Base-by-base conservation (phyloP, 2,113 vertebrate genomes). In the Ammodytes marinus region DNA sequence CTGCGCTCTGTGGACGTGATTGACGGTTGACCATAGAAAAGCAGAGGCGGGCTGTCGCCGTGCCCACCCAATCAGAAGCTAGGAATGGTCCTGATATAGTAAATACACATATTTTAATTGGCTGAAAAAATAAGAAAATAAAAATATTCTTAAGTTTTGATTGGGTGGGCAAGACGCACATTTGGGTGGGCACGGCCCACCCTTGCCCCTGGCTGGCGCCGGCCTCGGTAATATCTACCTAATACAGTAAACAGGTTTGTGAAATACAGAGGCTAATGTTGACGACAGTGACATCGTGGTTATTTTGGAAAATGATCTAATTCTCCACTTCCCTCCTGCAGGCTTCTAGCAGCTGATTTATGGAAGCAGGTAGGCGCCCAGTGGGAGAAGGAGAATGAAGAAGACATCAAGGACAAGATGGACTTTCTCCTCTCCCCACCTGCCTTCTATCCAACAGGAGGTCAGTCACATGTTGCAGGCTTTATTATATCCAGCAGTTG, bases 331-430 rank as follows among this genome's bases (percentile, higher is more conserved):
- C 85, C n/a, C n/a, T 67, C n/a, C 89, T 73, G 27, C 92, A 99
- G 98, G 84, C 84, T 93, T 40, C 79, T 95, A 64, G 96, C 98
- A 5, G 64, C 91, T 72, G 91, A 93, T 83, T 96, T 98, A 1
- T 99, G 98, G 98, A 96, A 92, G 76, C 95, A 95, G 83, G 83
- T 95, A 1, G 98, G 98, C 2, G 84, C 95, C 47, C 98, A 98
- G 71, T 99, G 98, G 98, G 97, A 99, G 88, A 95, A 95, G 39
- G 98, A 99, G 89, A 99, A 99, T 8, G 97, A 98, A 84, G 96
- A 96, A 0, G 97, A 98, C 64, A 94, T 99, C 77, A 99, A 99
- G 91, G 98, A 99, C 92, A 99, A 99, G 88, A 94, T 98, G 90
- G 96, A 99, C 90, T 99, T 98, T 15, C 91, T 95, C 72, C 47